Conservation (phyloP, 35 echinoderm and acorn worm species). For the Strongylocentrotus purpuratus region DNA sequence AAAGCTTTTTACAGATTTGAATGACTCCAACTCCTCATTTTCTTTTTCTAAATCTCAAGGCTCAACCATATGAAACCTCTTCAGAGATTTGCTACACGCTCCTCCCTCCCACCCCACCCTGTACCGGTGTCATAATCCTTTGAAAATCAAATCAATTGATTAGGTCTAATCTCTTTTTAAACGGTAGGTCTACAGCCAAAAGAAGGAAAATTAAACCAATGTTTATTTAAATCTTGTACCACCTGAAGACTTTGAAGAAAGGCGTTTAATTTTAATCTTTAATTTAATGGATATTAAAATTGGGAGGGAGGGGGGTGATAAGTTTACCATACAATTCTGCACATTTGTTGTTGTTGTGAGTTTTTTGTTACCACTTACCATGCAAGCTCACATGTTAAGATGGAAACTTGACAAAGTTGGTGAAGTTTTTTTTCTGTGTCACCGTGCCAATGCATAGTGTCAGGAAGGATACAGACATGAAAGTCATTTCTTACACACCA, state of each 20-base stretch:
- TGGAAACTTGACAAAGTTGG: too few species aligned
- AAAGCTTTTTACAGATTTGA: not conserved
- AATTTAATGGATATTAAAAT: too few species aligned
- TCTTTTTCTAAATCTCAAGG: not conserved
- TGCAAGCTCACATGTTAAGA: not conserved
- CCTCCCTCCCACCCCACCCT: not conserved
- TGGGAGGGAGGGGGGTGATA: not conserved
- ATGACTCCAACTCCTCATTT: not conserved
- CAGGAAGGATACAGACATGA: constrained; percentile 9
- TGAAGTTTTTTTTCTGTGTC: not conserved
- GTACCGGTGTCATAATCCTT: not conserved
- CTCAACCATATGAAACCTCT: not conserved
- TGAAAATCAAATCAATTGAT: not conserved
- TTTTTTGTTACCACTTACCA: too few species aligned
- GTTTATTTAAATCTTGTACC: too few species aligned
- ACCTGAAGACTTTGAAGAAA: too few species aligned
- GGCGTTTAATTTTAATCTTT: too few species aligned
- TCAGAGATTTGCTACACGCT: not conserved
- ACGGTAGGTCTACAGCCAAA: not conserved
- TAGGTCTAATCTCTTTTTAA: not conserved
- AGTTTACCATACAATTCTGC: too few species aligned
- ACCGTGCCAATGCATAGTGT: too few species aligned
- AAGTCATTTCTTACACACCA: not conserved
- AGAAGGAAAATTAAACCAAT: not conserved
- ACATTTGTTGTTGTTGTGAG: too few species aligned